phyloP scores from a whole-genome alignment of 2,888 invertebrate species.

The Ochropleura plecta region DNA sequence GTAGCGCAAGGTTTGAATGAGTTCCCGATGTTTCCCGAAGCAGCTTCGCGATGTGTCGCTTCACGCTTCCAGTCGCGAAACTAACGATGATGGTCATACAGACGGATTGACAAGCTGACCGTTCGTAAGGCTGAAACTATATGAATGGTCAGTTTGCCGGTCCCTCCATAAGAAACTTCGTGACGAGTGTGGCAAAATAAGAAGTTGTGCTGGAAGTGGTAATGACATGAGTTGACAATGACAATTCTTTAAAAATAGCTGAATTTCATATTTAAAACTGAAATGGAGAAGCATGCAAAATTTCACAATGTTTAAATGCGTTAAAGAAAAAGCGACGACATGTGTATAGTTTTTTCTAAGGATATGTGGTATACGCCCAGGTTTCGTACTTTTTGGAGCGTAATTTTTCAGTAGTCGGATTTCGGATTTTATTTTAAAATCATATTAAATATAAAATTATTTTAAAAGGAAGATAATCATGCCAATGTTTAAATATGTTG shows the following conservation, averaged over 20 bases:
- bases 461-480: neutral
- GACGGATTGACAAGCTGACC: slow-evolving; percentile 34
- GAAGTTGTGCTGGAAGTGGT: too few relatives aligned
- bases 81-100: slow-evolving; percentile 18
- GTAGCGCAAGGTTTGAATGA: neutral
- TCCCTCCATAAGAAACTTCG: slow-evolving; percentile 18
- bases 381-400: too few relatives aligned
- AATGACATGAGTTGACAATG: too few relatives aligned
- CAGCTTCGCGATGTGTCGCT: neutral
- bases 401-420: too few relatives aligned
- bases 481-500: neutral
- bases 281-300: slow-evolving; percentile 5
- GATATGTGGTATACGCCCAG: too few relatives aligned
- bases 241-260: too few relatives aligned
- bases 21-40: neutral
- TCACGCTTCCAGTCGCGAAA: neutral
- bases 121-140: slow-evolving; percentile 18
- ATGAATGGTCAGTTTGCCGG: slow-evolving; percentile 35
- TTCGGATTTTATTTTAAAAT: neutral
- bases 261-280: neutral
- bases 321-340: neutral
- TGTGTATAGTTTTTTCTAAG: too few relatives aligned
- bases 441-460: neutral
- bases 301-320: neutral
- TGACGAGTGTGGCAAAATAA: too few relatives aligned